Evolutionary conservation across 2,113 vertebrate genomes (phyloP).

Genomic region (Xyrauchen texanus): DNA sequence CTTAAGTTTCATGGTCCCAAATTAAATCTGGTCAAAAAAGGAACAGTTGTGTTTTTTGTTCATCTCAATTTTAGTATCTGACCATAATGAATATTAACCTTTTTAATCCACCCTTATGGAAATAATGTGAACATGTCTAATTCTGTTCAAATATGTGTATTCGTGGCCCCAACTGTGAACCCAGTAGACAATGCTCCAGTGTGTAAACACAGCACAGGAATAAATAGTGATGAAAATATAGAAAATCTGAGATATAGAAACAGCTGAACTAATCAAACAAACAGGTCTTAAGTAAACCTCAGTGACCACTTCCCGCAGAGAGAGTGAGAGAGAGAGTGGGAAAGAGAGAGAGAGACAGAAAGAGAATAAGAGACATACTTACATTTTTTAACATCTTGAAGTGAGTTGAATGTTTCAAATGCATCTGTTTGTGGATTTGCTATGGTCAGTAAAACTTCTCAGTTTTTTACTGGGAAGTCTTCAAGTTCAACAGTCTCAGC

Average conservation of each 20-base stretch:
- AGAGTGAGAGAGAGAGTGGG: not conserved
- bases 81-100: not conserved
- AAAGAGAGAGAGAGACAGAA: too few relatives aligned
- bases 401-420: too few relatives aligned
- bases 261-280: conserved; percentile 47
- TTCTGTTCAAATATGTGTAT: conserved; percentile 6
- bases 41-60: not conserved
- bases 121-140: conserved; percentile 5
- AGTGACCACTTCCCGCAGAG: conserved; percentile 4
- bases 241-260: conserved; percentile 40
- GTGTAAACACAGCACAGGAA: conserved; percentile 32
- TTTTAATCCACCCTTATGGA: not conserved
- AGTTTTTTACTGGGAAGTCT: too few relatives aligned
- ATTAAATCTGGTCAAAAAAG: too few relatives aligned
- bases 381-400: too few relatives aligned
- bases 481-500: not conserved
- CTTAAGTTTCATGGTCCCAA: too few relatives aligned
- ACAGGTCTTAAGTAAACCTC: conserved; percentile 12
- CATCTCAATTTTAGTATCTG: conserved; percentile 25
- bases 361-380: too few relatives aligned
- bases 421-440: too few relatives aligned
- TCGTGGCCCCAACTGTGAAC: not conserved
- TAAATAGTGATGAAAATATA: conserved; percentile 41
- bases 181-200: not conserved
- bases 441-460: too few relatives aligned